Evolutionary conservation across 2,888 invertebrate genomes (phyloP).

Genomic region (Nephrocerus scutellatus): DNA sequence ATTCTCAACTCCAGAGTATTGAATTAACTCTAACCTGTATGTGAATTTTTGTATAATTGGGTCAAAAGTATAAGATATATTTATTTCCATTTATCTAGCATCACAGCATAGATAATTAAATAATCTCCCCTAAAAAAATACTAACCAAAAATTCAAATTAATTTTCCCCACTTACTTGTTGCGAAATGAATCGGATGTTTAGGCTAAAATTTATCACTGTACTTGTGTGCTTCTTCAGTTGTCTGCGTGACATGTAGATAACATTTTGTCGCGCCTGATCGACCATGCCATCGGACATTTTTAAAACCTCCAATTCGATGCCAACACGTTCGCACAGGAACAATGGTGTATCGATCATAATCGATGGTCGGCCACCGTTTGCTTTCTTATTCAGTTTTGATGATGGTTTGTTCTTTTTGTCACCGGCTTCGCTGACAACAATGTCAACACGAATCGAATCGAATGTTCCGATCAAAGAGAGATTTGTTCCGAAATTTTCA

Average conservation of each 20-base stretch:
- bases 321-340: slow-evolving; percentile 89
- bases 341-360: slow-evolving; percentile 57
- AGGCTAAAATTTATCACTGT: slow-evolving; percentile 86
- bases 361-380: slow-evolving; percentile 33
- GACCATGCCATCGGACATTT: slow-evolving; percentile 82
- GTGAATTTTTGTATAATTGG: no score
- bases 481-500: slow-evolving; percentile 82
- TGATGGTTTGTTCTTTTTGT: slow-evolving; percentile 49
- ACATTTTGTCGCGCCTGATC: slow-evolving; percentile 80
- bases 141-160: not conserved
- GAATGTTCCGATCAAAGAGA: slow-evolving; percentile 75
- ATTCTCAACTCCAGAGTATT: no score
- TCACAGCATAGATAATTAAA: no score
- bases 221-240: slow-evolving; percentile 84
- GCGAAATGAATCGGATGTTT: slow-evolving; percentile 83
- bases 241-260: slow-evolving; percentile 77
- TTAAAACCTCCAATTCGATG: slow-evolving; percentile 80
- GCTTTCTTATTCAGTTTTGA: slow-evolving; percentile 38
- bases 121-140: not conserved
- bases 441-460: slow-evolving; percentile 88
- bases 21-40: no score
- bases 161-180: slow-evolving; percentile 56
- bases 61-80: no score
- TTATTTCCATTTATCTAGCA: no score
- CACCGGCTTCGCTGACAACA: slow-evolving; percentile 79